phyloP scores from a whole-genome alignment of 2,113 vertebrate species.

The Chaenogobius annularis region DNA sequence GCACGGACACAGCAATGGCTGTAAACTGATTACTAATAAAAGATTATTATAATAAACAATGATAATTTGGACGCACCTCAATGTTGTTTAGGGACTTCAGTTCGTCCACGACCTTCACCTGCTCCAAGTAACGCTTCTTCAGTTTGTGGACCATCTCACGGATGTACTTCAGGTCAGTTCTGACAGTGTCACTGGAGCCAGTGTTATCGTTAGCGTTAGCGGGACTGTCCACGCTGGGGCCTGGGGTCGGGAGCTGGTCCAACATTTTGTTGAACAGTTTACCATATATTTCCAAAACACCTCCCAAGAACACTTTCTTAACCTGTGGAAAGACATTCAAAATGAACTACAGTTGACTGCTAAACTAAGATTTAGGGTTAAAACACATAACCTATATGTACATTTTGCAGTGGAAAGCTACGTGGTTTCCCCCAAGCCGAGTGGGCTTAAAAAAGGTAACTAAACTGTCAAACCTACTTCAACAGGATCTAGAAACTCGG shows the following conservation, averaged over 20 bases:
- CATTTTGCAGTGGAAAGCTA: conserved; percentile 12
- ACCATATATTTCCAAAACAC: conserved; percentile 52
- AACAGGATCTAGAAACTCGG: not conserved
- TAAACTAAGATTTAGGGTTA: not conserved
- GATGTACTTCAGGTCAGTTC: conserved; percentile 21
- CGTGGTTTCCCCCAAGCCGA: conserved; percentile 34
- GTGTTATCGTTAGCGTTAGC: not conserved
- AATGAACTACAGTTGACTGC: not conserved
- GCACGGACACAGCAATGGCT: too few species aligned
- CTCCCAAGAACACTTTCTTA: conserved; percentile 33
- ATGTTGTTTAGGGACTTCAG: conserved; percentile 22
- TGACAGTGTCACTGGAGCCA: accelerated
- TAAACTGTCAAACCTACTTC: not conserved
- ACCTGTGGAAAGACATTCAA: conserved; percentile 18
- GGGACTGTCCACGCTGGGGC: not conserved
- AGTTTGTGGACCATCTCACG: conserved; percentile 25
- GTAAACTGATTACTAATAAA: too few species aligned
- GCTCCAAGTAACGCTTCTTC: conserved; percentile 17
- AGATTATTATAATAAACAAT: too few species aligned
- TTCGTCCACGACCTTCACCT: conserved; percentile 20
- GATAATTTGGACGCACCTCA: conserved; percentile 33
- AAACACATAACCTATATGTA: not conserved
- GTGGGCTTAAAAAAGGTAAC: conserved; percentile 12
- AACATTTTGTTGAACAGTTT: conserved; percentile 53
- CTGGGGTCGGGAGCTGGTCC: conserved; percentile 20